These are phyloP conservation scores for Itoplectis maculator DNA, from an alignment of 2,888 invertebrate genomes.

Conservation along the genomic window DNA sequence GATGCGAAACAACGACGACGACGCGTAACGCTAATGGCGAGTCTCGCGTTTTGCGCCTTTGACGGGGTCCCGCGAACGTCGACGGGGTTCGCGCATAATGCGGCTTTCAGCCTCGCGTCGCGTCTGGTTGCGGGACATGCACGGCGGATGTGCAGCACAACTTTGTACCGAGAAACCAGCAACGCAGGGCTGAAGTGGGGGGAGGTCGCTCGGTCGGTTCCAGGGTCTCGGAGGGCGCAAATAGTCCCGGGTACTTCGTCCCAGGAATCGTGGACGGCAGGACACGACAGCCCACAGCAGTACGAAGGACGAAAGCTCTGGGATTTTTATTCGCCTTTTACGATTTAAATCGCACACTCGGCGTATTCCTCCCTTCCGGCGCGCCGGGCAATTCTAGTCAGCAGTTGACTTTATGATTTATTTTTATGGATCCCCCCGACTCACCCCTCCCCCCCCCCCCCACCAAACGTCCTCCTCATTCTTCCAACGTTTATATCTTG, in stretches of 20 bases:
- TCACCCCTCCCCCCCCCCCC: conserved; percentile 54
- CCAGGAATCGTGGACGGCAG: conserved; percentile 8
- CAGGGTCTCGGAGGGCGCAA: conserved; percentile 3
- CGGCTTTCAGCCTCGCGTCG: neutral
- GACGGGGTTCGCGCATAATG: too few relatives aligned
- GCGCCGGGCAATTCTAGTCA: conserved; percentile 78
- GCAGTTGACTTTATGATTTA: conserved; percentile 82
- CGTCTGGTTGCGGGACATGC: too few relatives aligned
- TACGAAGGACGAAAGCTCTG: conserved; percentile 16
- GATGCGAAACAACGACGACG: neutral
- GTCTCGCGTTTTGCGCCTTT: conserved; percentile 11
- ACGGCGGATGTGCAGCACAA: too few relatives aligned
- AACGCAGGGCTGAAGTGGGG: too few relatives aligned
- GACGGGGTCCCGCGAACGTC: neutral
- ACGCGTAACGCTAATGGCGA: conserved; percentile 8
- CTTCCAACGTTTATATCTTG: conserved; percentile 45
- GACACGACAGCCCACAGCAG: too few relatives aligned
- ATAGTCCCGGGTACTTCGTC: neutral
- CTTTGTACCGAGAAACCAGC: conserved; percentile 5
- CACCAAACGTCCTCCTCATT: too few relatives aligned
- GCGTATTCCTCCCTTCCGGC: conserved; percentile 76
- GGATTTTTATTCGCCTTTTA: conserved; percentile 82
- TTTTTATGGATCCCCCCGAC: conserved; percentile 79
- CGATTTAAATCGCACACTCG: conserved; percentile 83
- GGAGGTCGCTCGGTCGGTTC: too few relatives aligned